Evolutionary conservation across 2,888 invertebrate species (phyloP), one percentile per base, ranked within the genome.

Genomic region (Ophonus ardosiacus): DNA sequence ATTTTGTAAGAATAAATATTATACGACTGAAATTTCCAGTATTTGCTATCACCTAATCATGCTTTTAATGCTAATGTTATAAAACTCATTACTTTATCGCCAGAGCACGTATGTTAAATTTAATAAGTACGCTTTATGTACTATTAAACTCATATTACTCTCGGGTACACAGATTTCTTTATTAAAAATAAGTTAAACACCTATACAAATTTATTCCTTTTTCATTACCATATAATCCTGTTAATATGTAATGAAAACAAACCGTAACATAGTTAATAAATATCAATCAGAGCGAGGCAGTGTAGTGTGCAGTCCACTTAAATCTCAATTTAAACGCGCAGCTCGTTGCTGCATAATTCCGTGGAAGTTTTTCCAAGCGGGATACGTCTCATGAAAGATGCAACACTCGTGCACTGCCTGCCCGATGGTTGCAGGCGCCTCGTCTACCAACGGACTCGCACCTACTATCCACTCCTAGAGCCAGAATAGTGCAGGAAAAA

Each of bases 341-440:
- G 10, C 68, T 68, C 68, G 68, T 68, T 68, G 68, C 63, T 15
- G 31, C 38, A 68, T 68, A 68, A 68, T 68, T 68, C 68, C 68
- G 38, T 68, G 68, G 31, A 68, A 68, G 68, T 68, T 68, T 68
- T 68, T 68, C 24, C 68, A 31, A 68, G 68, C 31, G 68, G 38
- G 68, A 68, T 68, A 68, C 24, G n/a, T 31, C 68, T 68, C 68
- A 68, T 68, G 68, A 68, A 68, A 68, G 68, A 68, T 68, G 68
- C 68, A 68, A 68, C 68, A 68, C 24, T 21, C 68, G 68, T 68
- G 68, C 43, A 51, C 0, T 13, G 43, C 43, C 43, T 51, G 43
- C 31, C 2, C 43, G 43, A 51, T 13, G 8, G 10, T 5, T 13
- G 43, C 43, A 51, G 43, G 43, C 43, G 43, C 43, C 43, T 8